A percentile compares a stretch with the other conserved stretches of the same genome.
Evolutionary conservation across 2,797 vertebrate genomes (phyloP).

Genomic region (Chelidonichthys spinosus): DNA sequence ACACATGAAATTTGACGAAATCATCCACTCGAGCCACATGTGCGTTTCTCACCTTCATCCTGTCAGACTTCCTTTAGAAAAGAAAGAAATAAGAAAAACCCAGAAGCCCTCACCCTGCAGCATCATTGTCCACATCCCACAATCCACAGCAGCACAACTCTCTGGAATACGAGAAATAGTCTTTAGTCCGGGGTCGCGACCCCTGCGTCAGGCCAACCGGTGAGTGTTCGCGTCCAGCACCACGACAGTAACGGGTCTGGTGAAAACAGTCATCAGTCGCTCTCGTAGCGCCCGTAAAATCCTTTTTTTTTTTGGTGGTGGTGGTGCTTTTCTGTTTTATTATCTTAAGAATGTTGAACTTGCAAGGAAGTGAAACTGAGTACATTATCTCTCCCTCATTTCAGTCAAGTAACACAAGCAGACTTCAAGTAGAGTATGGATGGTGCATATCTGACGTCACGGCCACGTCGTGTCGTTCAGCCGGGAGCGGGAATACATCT

Average conservation of each 20-base stretch:
- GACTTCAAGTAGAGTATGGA: constrained; percentile 81
- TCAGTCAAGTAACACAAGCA: constrained; percentile 62
- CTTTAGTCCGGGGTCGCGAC: constrained; percentile 19
- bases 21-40: constrained; percentile 64
- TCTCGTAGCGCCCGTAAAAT: constrained; percentile 15
- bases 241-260: constrained; percentile 56
- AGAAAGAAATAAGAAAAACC: constrained; percentile 50
- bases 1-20: constrained; percentile 67
- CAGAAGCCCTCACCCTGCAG: constrained; percentile 36
- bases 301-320: constrained; percentile 56
- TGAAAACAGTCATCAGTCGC: constrained; percentile 30
- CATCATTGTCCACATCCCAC: constrained; percentile 3
- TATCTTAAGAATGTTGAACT: constrained; percentile 37
- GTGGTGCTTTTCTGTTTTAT: constrained; percentile 41
- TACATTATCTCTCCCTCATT: constrained; percentile 51
- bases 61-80: constrained; percentile 45
- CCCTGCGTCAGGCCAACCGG: constrained; percentile 40
- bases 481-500: constrained; percentile 45
- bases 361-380: constrained; percentile 46
- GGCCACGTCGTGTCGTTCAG: constrained; percentile 36
- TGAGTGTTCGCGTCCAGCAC: constrained; percentile 67
- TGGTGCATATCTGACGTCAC: constrained; percentile 71
- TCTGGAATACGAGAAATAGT: constrained; percentile 54
- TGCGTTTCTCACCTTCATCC: constrained; percentile 45
- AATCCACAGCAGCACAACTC: constrained; percentile 41